phyloP scores from a whole-genome alignment of 2,113 vertebrate species.

The Podarcis raffonei region DNA sequence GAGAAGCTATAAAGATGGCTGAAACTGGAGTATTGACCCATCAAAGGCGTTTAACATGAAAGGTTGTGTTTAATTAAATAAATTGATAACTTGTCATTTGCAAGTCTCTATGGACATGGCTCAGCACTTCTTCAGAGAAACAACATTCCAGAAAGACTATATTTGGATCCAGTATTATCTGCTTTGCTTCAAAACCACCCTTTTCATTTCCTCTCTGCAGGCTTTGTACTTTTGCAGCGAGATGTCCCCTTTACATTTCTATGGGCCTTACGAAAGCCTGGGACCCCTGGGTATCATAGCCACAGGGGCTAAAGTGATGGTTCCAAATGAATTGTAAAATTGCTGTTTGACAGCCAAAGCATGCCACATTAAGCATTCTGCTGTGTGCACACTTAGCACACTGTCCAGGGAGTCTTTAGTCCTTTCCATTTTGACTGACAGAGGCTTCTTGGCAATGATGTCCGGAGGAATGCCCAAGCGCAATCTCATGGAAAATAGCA shows the following conservation, averaged over 20 bases:
- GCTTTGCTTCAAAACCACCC: constrained; percentile 1
- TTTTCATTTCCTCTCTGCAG: neutral
- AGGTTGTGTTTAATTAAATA: constrained; percentile 38
- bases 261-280: neutral
- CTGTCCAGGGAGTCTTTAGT: neutral
- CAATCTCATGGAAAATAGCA: neutral
- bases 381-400: neutral
- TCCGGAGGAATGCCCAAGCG: fast-evolving
- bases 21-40: constrained; percentile 9
- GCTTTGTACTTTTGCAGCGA: constrained; percentile 17
- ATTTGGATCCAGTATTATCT: neutral
- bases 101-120: constrained; percentile 16
- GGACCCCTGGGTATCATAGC: neutral
- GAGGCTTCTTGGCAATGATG: neutral
- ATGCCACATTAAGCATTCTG: constrained; percentile 11
- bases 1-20: neutral
- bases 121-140: constrained; percentile 1
- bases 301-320: fast-evolving
- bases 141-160: constrained; percentile 19
- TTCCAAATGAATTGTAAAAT: neutral
- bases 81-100: constrained; percentile 35
- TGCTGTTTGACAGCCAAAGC: neutral
- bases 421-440: constrained; percentile 14
- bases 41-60: constrained; percentile 29
- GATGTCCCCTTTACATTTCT: neutral